Evolutionary conservation across 2,113 vertebrate species (phyloP).

Genomic region (Myotis lucifugus): DNA sequence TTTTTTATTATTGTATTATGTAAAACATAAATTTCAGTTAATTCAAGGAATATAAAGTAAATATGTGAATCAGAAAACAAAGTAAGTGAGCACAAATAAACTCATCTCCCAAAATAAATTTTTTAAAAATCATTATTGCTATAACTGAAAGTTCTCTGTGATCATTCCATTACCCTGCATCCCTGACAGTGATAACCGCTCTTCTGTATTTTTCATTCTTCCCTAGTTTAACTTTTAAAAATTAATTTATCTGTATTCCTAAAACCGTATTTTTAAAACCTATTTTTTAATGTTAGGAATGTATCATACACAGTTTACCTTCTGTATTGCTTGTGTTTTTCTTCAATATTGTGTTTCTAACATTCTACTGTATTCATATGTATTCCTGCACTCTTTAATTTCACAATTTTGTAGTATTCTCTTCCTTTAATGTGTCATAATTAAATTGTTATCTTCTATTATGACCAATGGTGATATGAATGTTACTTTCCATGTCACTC

Average conservation of each 20-base stretch:
- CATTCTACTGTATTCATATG: not conserved
- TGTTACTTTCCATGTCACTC: not conserved
- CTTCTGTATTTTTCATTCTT: not conserved
- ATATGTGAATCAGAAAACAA: not conserved
- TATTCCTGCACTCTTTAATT: not conserved
- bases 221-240: not conserved
- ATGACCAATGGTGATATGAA: not conserved
- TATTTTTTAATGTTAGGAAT: not conserved
- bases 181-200: not conserved
- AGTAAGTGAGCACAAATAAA: not conserved
- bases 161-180: not conserved
- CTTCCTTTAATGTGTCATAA: not conserved
- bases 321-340: not conserved
- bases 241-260: not conserved
- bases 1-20: not conserved
- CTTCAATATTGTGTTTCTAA: not conserved
- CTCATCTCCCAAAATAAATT: not conserved
- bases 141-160: not conserved
- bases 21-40: not conserved
- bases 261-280: not conserved
- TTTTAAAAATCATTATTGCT: not conserved
- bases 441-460: not conserved
- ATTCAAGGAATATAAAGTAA: not conserved
- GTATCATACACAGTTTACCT: not conserved
- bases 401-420: not conserved